Conservation (phyloP, 2,797 vertebrate species). For the Platalea minor region DNA sequence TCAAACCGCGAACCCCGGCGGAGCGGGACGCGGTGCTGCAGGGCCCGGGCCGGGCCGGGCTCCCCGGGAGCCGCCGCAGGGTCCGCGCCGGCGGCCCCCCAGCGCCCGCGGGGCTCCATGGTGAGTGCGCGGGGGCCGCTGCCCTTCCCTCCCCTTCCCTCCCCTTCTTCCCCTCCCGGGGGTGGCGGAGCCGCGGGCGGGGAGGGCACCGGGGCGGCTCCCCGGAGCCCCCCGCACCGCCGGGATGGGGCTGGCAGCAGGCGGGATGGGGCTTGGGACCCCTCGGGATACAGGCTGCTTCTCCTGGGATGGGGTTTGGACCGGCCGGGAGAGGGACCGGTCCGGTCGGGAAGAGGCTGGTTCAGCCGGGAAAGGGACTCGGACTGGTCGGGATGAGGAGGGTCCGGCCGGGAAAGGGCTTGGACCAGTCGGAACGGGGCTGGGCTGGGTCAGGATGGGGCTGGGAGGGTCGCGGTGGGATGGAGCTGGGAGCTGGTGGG, state of each 20-base stretch:
- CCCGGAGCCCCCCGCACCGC: background rate
- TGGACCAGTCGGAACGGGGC: background rate
- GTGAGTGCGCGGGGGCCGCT: background rate
- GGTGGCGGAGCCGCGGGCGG: background rate
- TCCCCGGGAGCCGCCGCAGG: background rate
- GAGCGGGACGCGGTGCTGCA: background rate
- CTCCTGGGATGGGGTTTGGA: background rate
- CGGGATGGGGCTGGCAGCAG: background rate
- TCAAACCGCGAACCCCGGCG: constrained; percentile 35
- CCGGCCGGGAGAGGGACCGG: fast-evolving
- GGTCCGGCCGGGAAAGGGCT: background rate
- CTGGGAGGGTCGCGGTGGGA: background rate
- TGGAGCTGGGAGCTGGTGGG: background rate
- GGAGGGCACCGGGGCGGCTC: background rate
- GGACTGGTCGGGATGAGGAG: background rate
- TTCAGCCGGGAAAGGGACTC: background rate
- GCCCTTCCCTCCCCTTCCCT: background rate
- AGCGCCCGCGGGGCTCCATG: constrained; percentile 32
- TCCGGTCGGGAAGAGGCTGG: background rate
- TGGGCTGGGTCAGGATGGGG: background rate
- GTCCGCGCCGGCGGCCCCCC: background rate
- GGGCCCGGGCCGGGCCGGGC: background rate
- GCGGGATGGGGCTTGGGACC: background rate
- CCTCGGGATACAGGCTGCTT: background rate
- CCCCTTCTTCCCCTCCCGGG: too few species aligned